Evolutionary conservation across 2,113 vertebrate species (phyloP).

Genomic region (Mastomys coucha): DNA sequence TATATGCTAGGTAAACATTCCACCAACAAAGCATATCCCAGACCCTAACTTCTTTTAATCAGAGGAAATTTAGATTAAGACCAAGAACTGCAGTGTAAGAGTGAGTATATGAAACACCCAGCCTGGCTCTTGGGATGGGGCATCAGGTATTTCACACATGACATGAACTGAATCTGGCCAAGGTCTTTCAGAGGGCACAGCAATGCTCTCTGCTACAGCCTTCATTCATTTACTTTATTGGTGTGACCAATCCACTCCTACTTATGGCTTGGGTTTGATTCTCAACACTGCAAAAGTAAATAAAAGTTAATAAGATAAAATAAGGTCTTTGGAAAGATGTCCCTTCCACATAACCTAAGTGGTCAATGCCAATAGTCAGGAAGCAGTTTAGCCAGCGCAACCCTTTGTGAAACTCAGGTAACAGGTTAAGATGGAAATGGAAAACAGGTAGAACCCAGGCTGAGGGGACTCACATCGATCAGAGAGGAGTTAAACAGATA

Average conservation of each 20-base stretch:
- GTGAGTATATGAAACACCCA: background rate
- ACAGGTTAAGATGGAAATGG: background rate
- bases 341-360: background rate
- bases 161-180: background rate
- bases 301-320: background rate
- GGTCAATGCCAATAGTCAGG: background rate
- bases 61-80: background rate
- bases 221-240: background rate
- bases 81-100: background rate
- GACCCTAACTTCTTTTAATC: constrained; percentile 24
- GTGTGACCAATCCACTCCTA: background rate
- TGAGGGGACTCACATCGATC: background rate
- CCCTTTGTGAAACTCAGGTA: background rate
- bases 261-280: background rate
- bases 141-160: background rate
- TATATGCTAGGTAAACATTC: background rate
- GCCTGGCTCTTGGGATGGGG: background rate
- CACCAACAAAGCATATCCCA: background rate
- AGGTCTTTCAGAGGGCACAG: background rate
- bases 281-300: background rate
- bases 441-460: background rate
- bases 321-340: background rate
- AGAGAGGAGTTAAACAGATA: background rate
- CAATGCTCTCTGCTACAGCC: background rate
- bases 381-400: background rate